Conservation (phyloP, 2,797 vertebrate species). For the Oophaga sylvatica region DNA sequence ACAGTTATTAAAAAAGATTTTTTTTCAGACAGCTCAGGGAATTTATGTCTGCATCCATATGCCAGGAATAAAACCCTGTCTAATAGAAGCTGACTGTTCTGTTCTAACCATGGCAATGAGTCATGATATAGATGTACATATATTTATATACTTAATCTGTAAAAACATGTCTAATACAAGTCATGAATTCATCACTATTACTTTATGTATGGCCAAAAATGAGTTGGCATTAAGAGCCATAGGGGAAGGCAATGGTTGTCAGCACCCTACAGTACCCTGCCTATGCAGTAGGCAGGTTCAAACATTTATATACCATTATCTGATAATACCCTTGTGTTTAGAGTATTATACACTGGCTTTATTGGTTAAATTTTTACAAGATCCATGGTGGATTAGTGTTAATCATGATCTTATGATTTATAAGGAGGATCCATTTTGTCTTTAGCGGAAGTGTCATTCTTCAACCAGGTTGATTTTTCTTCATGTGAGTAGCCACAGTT, state of each 20-base stretch:
- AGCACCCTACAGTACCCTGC: neutral
- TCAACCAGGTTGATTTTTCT: too few species aligned
- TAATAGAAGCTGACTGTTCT: conserved; percentile 27
- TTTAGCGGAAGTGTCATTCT: too few species aligned
- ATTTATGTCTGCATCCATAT: conserved; percentile 34
- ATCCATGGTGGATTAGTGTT: neutral
- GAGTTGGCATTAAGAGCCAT: neutral
- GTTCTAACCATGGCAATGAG: neutral
- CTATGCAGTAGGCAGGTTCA: neutral
- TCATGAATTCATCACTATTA: neutral
- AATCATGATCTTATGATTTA: neutral
- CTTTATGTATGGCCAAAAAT: neutral
- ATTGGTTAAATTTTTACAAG: neutral
- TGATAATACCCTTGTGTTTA: too few species aligned
- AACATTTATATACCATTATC: too few species aligned
- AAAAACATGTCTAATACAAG: neutral
- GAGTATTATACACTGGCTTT: neutral
- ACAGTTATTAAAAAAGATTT: conserved; percentile 28
- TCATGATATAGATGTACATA: conserved; percentile 14
- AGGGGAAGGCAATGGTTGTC: neutral
- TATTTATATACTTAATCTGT: conserved; percentile 12
- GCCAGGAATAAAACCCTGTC: neutral
- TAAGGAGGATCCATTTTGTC: too few species aligned
- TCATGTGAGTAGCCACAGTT: too few species aligned
- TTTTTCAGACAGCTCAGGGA: conserved; percentile 6